Base-by-base conservation (phyloP, 2,888 invertebrate species). In the Dexiosoma caninum region DNA sequence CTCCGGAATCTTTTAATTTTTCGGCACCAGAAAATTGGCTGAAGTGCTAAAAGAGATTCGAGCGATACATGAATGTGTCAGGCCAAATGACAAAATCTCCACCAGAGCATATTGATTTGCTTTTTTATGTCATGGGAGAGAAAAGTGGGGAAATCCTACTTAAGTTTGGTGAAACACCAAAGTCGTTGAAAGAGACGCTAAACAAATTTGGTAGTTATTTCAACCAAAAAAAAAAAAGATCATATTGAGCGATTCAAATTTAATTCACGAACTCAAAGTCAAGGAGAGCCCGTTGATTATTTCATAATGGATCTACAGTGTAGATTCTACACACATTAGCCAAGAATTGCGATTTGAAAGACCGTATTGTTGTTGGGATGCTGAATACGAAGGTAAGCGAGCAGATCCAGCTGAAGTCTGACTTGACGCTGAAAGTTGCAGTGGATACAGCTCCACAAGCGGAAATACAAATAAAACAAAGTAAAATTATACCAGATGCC, bases 321-420 rank as follows among this genome's bases (percentile, higher is more conserved):
- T n/a, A n/a, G n/a, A n/a, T n/a, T n/a, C n/a, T n/a, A n/a, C n/a
- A n/a, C 32, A 8, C 32, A 3, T 14, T 74, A 53, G 74, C 79
- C 2, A 78, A 78, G 62, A 57, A 72, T 14, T 60, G 60, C n/a
- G 35, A 35, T 0, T 35, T 3, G 12, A 10, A 10, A 16, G 67
- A 69, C 14, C 8, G 67, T 5, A 27, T 27, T 27, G 27, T 27
- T 1, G 67, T 69, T 1, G 67, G 55, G 1, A 69, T 55, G 55
- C 32, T 21, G 1, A 77, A 82, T 62, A 62, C 32, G 42, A 49
- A 82, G 77, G 27, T 27, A 3, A 27, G 27, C 27, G 27, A 27
- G 27, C 27, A 27, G 27, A 3, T 27, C 4, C 27, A 86, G 86
- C 83, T 86, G 84, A 86, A 86, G 82, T 83, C 82, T 82, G 80